Base-by-base conservation (phyloP, 1,140 invertebrate species). In the Macrostomum lignano region DNA sequence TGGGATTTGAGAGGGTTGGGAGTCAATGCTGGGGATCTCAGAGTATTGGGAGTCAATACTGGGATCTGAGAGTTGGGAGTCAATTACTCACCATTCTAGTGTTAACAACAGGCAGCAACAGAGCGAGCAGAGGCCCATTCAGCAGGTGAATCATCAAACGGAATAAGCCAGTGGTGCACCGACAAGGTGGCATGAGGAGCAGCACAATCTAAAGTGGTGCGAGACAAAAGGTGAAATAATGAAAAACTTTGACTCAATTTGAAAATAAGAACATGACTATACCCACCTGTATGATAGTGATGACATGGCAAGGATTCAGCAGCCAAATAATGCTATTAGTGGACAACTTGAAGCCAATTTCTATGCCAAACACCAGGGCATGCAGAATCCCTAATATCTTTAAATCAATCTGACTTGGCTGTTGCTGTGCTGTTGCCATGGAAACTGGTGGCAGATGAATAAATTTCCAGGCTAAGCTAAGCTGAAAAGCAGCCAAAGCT, bases 241-340 rank as follows among this genome's bases (percentile, higher is more conserved):
- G 35, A 7, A 13, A 13, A 34, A 35, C 21, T 22, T 11, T 14
- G 20, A 31, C 15, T 34, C 28, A 15, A 21, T 22, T 11, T 32
- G 6, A 17, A 3, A 31, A 29, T 21, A 15, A 30, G 7, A 17
- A 32, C 15, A 35, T 20, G 31, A n/a, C 17, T 25, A 19, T 33
- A 33, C 49, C 49, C 46, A 81, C 75, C 67, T 86, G 78, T 45
- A 78, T 65, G 40, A 73, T 68, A 20, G 78, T 82, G 22, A 74
- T 73, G 23, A 86, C 63, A 60, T 88, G 81, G 54, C 79, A 88
- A 24, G 81, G 81, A 65, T 88, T 86, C 25, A 86, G 59, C 28
- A 82, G 64, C 64, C 79, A 88, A 57, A 86, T 77, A 52, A 82
- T 67, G 47, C 78, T 81, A 42, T 67, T 66, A 17, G 75, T 76